phyloP scores from a whole-genome alignment of 1,140 invertebrate genomes.

The Solenopsis invicta region DNA sequence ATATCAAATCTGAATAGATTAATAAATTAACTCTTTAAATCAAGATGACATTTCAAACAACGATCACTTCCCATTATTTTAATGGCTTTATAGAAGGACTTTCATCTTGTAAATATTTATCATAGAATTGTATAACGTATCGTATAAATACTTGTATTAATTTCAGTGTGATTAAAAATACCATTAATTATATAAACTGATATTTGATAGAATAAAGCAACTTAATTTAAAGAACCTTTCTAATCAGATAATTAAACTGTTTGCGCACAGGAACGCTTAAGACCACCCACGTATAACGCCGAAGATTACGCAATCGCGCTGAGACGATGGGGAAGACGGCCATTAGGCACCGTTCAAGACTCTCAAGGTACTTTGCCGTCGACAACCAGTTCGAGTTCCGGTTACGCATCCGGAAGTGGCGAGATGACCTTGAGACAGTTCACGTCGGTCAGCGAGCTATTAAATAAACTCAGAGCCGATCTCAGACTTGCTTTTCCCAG shows the following conservation, averaged over 20 bases:
- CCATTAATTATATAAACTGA: neutral
- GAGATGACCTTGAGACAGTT: constrained; percentile 96
- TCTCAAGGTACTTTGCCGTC: constrained; percentile 85
- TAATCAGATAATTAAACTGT: constrained; percentile 31
- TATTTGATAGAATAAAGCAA: neutral
- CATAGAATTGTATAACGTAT: neutral
- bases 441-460: constrained; percentile 93
- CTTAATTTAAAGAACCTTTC: constrained; percentile 11
- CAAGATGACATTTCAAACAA: neutral
- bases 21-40: neutral
- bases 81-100: neutral
- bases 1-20: neutral
- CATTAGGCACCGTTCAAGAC: constrained; percentile 82
- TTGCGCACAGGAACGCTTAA: constrained; percentile 90
- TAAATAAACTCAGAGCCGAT: constrained; percentile 95
- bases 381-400: constrained; percentile 86
- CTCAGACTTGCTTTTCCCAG: constrained; percentile 95
- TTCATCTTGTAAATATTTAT: neutral
- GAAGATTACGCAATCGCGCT: constrained; percentile 93
- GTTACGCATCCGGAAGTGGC: constrained; percentile 87
- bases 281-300: constrained; percentile 94
- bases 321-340: constrained; percentile 92
- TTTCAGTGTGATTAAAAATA: neutral
- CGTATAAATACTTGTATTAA: neutral
- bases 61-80: neutral